Conservation (phyloP, 2,888 invertebrate genomes). For the Scaptomyza cyrtandrae region DNA sequence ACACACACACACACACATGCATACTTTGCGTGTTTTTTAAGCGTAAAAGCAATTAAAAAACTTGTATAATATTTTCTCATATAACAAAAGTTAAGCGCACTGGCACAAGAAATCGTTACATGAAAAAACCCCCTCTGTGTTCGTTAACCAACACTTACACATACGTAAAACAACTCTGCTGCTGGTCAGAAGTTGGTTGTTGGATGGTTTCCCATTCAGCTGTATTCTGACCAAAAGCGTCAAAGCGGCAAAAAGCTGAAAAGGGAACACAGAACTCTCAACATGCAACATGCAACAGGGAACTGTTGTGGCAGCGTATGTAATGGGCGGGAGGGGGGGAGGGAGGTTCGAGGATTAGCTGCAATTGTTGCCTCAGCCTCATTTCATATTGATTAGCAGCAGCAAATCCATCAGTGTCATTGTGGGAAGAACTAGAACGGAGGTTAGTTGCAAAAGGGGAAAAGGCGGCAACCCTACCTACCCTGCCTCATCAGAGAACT, state of each 20-base stretch:
- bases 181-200: conserved; percentile 9
- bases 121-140: not conserved
- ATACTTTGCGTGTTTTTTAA: conserved; percentile 59
- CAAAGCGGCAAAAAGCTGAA: conserved; percentile 42
- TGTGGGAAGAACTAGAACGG: conserved; percentile 38
- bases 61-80: conserved; percentile 72
- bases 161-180: conserved; percentile 3
- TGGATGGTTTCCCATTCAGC: conserved; percentile 8
- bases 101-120: conserved; percentile 10
- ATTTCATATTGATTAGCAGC: conserved; percentile 77
- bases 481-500: conserved; percentile 51
- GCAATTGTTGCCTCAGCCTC: conserved; percentile 47
- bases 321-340: not conserved
- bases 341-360: not conserved
- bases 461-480: not conserved
- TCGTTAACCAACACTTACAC: conserved; percentile 49
- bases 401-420: conserved; percentile 79
- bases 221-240: conserved; percentile 37
- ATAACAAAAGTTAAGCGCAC: conserved; percentile 62
- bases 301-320: not conserved
- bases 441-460: not conserved
- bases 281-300: not conserved
- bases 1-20: conserved; percentile 21
- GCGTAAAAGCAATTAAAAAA: conserved; percentile 70
- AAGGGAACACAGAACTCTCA: not conserved